phyloP scores from a whole-genome alignment of 2,797 vertebrate species.

The Knipowitschia caucasica region DNA sequence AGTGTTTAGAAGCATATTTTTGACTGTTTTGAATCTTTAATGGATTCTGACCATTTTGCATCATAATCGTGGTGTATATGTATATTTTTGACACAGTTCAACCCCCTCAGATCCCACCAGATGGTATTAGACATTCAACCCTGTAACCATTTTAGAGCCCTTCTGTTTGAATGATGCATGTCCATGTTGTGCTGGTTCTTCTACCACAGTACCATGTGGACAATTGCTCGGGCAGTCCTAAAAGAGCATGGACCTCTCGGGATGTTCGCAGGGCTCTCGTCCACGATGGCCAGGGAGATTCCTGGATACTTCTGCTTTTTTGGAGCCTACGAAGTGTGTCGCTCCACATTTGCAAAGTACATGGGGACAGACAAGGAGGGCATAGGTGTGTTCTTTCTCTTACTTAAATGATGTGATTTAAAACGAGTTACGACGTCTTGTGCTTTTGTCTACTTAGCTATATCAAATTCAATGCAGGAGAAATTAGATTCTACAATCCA shows the following conservation, averaged over 20 bases:
- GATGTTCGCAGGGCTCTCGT: slow-evolving; percentile 86
- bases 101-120: background rate
- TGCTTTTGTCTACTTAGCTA: no score
- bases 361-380: slow-evolving; percentile 83
- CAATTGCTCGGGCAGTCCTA: slow-evolving; percentile 82
- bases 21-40: no score
- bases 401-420: background rate
- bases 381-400: slow-evolving; percentile 73
- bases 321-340: slow-evolving; percentile 88
- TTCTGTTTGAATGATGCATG: no score
- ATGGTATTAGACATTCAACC: background rate
- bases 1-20: no score
- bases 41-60: background rate
- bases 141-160: background rate
- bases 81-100: no score
- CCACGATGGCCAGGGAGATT: slow-evolving; percentile 86
- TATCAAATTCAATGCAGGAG: no score
- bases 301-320: slow-evolving; percentile 97
- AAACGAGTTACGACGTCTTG: background rate
- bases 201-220: slow-evolving; percentile 83
- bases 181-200: slow-evolving; percentile 7
- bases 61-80: no score
- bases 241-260: slow-evolving; percentile 82
- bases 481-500: no score
- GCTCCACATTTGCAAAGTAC: slow-evolving; percentile 80